Base-by-base conservation (phyloP, 2,888 invertebrate species). In the Punctoribates punctum region DNA sequence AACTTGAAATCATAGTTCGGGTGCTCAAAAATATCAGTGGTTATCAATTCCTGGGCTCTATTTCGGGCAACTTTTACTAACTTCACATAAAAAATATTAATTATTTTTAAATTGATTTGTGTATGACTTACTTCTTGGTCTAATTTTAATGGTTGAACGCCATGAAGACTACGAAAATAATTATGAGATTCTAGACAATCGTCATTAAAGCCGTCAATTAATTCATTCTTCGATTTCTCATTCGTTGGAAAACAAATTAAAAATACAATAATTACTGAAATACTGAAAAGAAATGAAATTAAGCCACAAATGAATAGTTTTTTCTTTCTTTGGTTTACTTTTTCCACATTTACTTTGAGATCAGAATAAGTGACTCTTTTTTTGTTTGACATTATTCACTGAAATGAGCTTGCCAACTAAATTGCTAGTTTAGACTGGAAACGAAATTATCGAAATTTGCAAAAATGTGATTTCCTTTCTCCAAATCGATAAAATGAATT, bases 161-260 rank as follows among this genome's bases (percentile, higher is more conserved):
- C 60, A 74, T 74, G 74, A 38, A 62, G 54, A 20, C 27, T 62
- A 48, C 74, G 57, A 29, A 27, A 74, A 46, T 74, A 15, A 25
- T 74, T 74, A 29, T 74, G 74, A 8, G 74, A 34, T 38, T 54
- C 20, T 20, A 74, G 42, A 60, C 74, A 74, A 0, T 62, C 38
- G 4, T 20, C 15, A 29, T 74, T 46, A 11, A 74, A 74, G 1
- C n/a, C 9, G n/a, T 74, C 65, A 51, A 20, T 20, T 20, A 20
- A 23, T 29, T 17, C 17, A 34, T 34, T 34, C 8, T 20, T 38
- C 13, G n/a, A 1, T 9, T 46, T 46, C 13, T 67, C n/a, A 60
- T 42, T 46, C 5, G 8, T 70, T 2, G 29, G 8, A 70, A 42
- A 23, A 25, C 42, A 23, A 42, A 15, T 38, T 9, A 46, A 42